Conservation (phyloP, 2,888 invertebrate species). For the Nephrotoma appendiculata region DNA sequence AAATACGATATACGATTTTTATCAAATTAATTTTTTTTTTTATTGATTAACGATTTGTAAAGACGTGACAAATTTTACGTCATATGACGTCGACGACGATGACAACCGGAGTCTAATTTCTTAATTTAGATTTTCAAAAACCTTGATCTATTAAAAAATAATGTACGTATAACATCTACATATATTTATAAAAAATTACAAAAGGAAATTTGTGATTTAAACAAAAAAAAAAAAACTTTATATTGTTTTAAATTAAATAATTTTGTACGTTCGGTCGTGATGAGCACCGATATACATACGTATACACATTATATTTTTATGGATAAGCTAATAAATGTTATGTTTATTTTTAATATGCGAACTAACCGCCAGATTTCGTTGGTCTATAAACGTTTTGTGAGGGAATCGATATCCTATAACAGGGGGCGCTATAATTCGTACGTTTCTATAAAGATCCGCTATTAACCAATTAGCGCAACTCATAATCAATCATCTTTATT, state of each 20-base stretch:
- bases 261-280: not conserved
- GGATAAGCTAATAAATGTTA: not conserved
- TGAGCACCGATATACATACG: not conserved
- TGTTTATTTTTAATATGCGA: not conserved
- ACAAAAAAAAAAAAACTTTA: not conserved
- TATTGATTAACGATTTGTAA: not conserved
- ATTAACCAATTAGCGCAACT: not conserved
- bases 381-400: not conserved
- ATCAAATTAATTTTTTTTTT: not conserved
- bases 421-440: not conserved
- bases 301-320: not conserved
- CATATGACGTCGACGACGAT: not conserved
- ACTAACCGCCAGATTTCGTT: not conserved
- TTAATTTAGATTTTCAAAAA: not conserved
- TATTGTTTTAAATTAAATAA: not conserved
- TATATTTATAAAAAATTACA: not conserved
- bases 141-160: not conserved
- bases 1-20: not conserved
- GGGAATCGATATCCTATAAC: not conserved
- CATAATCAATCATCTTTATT: not conserved
- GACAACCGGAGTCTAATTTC: not conserved
- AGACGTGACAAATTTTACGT: not conserved
- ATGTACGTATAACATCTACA: not conserved
- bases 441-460: not conserved
- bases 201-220: not conserved